Base-by-base conservation (phyloP, 2,113 vertebrate genomes). In the Vulpes vulpes region DNA sequence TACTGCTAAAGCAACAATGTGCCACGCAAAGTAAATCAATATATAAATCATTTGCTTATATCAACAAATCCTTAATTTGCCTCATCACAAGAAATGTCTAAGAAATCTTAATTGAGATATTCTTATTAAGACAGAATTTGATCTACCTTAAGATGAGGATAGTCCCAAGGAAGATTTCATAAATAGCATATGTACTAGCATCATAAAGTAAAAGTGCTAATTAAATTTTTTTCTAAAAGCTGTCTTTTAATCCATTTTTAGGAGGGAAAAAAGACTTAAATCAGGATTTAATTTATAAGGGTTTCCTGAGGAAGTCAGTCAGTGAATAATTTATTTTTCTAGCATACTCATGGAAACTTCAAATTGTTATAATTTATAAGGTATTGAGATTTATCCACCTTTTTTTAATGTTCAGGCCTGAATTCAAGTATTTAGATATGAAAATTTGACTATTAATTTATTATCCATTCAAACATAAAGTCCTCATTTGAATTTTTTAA, bases 91-190 rank as follows among this genome's bases (percentile, higher is more conserved):
- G 87, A 96, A 92, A 96, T 92, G 81, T 43, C 93, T 94, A 95
- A 98, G 95, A 97, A 81, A 94, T 91, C 51, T 97, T 96, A 96
- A 97, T 95, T 96, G 92, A 83, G n/a, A 95, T 89, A 81, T 91
- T 95, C 91, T 78, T 94, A 94, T 79, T 89, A 96, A 79, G 51
- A 96, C 10, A 95, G 17, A 53, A 95, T 96, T 93, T 97, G 62
- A 94, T 95, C 86, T 95, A 93, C 22, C 85, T 94, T 95, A 93
- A 97, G n/a, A 91, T 93, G 55, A 93, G 43, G 83, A 91, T 95
- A 87, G 91, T 90, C 86, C 43, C 51, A 84, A 96, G 95, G 88
- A 73, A 86, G 2, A 10, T 94, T 92, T 97, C 57, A 88, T 78
- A 92, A 97, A 94, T 65, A 80, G n/a, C n/a, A 88, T 51, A 62